Percentiles rank a stretch among this genome's conserved stretches.
Conservation (phyloP, 2,888 invertebrate genomes). For the Ormia ochracea region DNA sequence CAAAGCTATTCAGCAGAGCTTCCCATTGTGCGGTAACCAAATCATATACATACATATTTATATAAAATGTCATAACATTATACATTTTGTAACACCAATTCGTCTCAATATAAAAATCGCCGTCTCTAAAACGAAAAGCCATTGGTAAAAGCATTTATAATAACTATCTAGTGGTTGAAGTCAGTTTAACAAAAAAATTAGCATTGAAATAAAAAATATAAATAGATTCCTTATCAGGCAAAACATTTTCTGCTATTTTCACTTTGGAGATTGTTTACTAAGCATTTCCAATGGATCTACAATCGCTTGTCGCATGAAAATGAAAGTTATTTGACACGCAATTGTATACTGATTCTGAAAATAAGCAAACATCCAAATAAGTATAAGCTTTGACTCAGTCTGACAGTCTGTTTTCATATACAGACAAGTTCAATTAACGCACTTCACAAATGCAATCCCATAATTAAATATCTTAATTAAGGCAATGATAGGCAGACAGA, state of each 20-base stretch:
- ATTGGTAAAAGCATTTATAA: too few species aligned
- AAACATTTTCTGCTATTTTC: not conserved
- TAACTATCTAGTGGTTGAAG: too few species aligned
- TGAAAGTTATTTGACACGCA: not conserved
- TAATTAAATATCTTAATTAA: slow-evolving; percentile 38
- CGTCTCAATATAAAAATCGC: too few species aligned
- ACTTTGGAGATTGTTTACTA: not conserved
- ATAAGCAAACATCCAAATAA: not conserved
- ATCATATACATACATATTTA: too few species aligned
- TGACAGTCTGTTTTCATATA: not conserved
- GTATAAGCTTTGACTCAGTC: not conserved
- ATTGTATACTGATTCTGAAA: not conserved
- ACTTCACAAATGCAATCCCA: slow-evolving; percentile 31
- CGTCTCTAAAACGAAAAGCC: too few species aligned
- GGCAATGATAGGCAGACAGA: not conserved
- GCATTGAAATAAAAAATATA: not conserved
- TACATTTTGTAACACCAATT: too few species aligned
- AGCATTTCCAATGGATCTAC: not conserved
- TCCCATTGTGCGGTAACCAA: too few species aligned
- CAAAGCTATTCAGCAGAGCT: too few species aligned
- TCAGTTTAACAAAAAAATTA: too few species aligned
- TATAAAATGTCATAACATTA: too few species aligned
- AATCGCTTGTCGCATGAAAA: not conserved
- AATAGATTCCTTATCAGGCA: not conserved
- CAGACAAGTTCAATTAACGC: not conserved